Evolutionary conservation across 2,113 vertebrate species (phyloP), one percentile per base, ranked within the genome.

Genomic region (Coryphaenoides rupestris): DNA sequence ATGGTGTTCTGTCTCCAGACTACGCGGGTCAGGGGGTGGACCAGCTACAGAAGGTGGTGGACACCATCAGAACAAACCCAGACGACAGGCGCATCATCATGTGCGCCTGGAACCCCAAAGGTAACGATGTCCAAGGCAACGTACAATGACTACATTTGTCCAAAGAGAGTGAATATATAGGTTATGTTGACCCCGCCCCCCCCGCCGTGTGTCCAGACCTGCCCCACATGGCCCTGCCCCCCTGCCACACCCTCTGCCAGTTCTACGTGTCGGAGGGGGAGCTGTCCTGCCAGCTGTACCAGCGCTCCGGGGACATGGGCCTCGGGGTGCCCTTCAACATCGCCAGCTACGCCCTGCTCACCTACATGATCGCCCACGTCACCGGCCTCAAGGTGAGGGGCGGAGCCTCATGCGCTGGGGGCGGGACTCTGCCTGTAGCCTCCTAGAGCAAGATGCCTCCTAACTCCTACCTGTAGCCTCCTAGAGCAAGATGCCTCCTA

Each of bases 301-400:
- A 99, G 86, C 89, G 96, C 57, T 98, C 97, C 0, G 95, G 92
- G 58, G 97, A 99, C 65, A 98, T 99, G 91, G 97, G 97, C 12
- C 90, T 99, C 5, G 97, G 96, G 0, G 96, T 99, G 46, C 97
- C 97, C 22, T 99, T 99, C 84, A 99, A 98, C 78, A 95, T 98
- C 4, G 95, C 96, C 87, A 99, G 97, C 90, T 98, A 98, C 1
- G 89, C 96, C 2, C 86, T 99, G 46, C 95, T 99, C 16, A 98
- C 95, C 0, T 98, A 94, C 84, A 98, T 99, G 96, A 94, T 99
- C 2, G 96, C 97, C 16, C 96, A 98, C 71, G 86, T 99, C 80
- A 95, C 96, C 0, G 93, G 92, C 60, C 90, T 98, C 16, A 91
- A 95, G 94, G 97, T 98, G 80, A 49, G 55, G 28, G 28, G 28